phyloP scores from a whole-genome alignment of 2,797 vertebrate species.

The Phyllotis vaccarum region DNA sequence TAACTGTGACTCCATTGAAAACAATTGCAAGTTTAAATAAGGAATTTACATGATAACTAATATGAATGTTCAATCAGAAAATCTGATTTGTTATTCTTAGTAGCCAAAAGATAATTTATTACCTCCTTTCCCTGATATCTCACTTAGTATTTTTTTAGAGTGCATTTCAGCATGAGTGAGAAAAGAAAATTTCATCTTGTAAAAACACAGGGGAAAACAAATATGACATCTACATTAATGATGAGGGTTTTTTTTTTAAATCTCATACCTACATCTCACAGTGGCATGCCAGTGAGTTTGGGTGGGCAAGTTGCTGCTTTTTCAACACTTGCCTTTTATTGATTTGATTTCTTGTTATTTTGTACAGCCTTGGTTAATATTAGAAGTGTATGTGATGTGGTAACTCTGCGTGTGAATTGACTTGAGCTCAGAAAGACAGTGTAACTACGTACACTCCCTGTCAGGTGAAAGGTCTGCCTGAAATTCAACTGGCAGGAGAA shows the following conservation, averaged over 20 bases:
- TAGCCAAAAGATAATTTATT: slow-evolving; percentile 19
- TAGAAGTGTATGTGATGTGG: neutral
- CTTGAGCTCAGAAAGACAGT: neutral
- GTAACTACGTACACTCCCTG: neutral
- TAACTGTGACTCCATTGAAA: slow-evolving; percentile 12
- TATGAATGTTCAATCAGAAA: slow-evolving; percentile 55
- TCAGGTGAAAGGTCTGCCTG: neutral
- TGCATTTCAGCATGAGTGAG: slow-evolving; percentile 18
- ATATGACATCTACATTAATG: slow-evolving; percentile 4
- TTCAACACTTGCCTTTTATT: slow-evolving; percentile 20
- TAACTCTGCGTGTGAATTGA: neutral
- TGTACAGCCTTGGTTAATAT: neutral
- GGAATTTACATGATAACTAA: neutral
- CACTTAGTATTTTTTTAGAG: slow-evolving; percentile 21
- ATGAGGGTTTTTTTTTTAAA: slow-evolving; percentile 66
- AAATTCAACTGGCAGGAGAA: slow-evolving; percentile 19
- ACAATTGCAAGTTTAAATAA: neutral
- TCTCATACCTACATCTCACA: slow-evolving; percentile 40
- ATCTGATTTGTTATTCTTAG: neutral
- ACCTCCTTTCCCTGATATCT: slow-evolving; percentile 34
- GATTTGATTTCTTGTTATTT: slow-evolving; percentile 42
- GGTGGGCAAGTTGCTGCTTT: slow-evolving; percentile 1
- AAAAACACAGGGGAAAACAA: slow-evolving; percentile 1
- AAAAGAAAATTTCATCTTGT: slow-evolving; percentile 25
- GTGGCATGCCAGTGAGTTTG: slow-evolving; percentile 15